Conservation (phyloP, 1,140 invertebrate species). For the Drosophila leontia region DNA sequence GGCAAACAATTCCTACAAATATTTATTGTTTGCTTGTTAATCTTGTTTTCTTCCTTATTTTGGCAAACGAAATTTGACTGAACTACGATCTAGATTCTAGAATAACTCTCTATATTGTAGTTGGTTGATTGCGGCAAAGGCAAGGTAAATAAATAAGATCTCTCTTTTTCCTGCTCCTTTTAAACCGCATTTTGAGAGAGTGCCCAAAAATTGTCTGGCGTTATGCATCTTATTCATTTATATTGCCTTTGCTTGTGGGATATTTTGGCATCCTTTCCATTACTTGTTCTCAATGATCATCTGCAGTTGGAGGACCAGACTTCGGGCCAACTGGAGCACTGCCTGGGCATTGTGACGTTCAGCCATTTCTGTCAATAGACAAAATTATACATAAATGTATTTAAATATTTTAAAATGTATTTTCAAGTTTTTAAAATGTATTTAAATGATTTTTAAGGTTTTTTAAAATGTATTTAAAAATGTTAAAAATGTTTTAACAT, state of each 20-base stretch:
- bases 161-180: background rate
- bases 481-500: too few relatives aligned
- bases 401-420: too few relatives aligned
- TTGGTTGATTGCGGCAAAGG: background rate
- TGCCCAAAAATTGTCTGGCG: too few relatives aligned
- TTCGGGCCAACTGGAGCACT: conserved; percentile 92
- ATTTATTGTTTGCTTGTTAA: conserved; percentile 42
- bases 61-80: conserved; percentile 47
- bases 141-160: background rate
- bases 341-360: conserved; percentile 94
- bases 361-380: conserved; percentile 92
- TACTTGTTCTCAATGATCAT: conserved; percentile 96
- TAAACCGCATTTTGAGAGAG: background rate
- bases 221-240: background rate
- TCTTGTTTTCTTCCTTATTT: conserved; percentile 1
- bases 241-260: background rate
- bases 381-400: background rate
- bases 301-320: conserved; percentile 94
- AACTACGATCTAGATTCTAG: conserved; percentile 27
- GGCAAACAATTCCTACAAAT: conserved; percentile 11
- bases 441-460: too few relatives aligned
- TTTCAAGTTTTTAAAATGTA: too few relatives aligned
- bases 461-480: too few relatives aligned
- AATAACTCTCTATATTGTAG: conserved; percentile 9
- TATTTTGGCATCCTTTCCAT: conserved; percentile 31